Conservation (phyloP, 2,888 invertebrate species). For the Drosophila rubida region DNA sequence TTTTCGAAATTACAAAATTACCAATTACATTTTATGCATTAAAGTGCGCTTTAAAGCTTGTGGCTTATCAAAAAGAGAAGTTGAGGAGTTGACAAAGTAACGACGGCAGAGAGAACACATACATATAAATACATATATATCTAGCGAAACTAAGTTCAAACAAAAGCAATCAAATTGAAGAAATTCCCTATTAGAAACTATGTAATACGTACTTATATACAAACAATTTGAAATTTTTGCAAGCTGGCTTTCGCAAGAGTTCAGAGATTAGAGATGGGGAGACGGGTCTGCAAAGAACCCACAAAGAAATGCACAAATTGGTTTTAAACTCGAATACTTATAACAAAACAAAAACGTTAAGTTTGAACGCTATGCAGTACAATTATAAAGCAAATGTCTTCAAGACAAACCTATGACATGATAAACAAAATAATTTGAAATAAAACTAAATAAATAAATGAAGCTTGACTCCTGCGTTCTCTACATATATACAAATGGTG, state of each 20-base stretch:
- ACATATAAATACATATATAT: constrained; percentile 40
- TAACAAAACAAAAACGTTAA: constrained; percentile 44
- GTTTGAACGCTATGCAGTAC: constrained; percentile 57
- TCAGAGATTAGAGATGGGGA: constrained; percentile 24
- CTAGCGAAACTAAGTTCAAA: constrained; percentile 64
- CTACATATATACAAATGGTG: background rate
- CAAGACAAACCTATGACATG: constrained; percentile 51
- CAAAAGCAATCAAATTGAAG: constrained; percentile 70
- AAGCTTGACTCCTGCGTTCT: background rate
- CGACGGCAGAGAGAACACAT: constrained; percentile 21
- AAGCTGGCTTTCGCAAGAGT: constrained; percentile 69
- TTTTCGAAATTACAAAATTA: constrained; percentile 40
- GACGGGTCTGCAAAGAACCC: constrained; percentile 19
- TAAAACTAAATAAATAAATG: constrained; percentile 23
- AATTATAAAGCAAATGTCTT: constrained; percentile 56
- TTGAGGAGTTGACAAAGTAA: constrained; percentile 1
- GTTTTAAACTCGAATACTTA: constrained; percentile 62
- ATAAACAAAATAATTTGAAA: constrained; percentile 22
- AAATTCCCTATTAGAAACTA: constrained; percentile 55
- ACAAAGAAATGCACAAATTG: constrained; percentile 72
- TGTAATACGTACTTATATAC: constrained; percentile 30
- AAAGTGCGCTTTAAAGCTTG: constrained; percentile 77
- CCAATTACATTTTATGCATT: constrained; percentile 60
- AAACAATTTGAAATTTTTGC: constrained; percentile 61
- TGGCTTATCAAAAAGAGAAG: constrained; percentile 62